phyloP scores from a whole-genome alignment of 2,113 vertebrate species.

The Datnioides undecimradiatus region DNA sequence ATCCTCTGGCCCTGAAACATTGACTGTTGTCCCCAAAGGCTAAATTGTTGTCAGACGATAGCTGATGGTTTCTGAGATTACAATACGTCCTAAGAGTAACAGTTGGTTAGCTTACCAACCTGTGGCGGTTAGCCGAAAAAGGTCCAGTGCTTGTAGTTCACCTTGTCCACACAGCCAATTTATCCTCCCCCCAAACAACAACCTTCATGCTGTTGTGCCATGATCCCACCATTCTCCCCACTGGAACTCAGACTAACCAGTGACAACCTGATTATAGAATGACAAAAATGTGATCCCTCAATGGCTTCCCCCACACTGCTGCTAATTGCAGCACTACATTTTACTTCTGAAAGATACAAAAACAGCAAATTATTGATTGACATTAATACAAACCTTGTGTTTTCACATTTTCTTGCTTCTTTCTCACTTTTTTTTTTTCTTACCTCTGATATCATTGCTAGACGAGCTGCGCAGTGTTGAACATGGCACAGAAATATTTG shows the following conservation, averaged over 20 bases:
- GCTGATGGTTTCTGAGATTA: too few relatives aligned
- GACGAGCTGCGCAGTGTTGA: not conserved
- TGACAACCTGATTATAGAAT: too few relatives aligned
- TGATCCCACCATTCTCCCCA: not conserved
- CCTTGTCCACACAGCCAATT: too few relatives aligned
- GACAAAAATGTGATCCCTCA: not conserved
- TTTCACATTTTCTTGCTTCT: not conserved
- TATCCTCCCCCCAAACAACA: too few relatives aligned
- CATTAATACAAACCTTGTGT: not conserved
- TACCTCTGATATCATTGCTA: not conserved
- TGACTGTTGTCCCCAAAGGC: too few relatives aligned
- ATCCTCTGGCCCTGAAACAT: too few relatives aligned
- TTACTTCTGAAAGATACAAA: not conserved
- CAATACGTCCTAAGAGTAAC: too few relatives aligned
- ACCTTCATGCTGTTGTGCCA: not conserved
- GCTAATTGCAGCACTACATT: not conserved
- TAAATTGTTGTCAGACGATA: too few relatives aligned
- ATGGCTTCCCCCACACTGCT: not conserved
- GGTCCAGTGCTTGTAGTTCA: too few relatives aligned
- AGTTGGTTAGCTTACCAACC: too few relatives aligned
- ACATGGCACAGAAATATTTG: not conserved
- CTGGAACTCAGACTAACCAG: too few relatives aligned
- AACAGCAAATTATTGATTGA: not conserved
- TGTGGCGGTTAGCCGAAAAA: too few relatives aligned
- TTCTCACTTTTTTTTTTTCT: not conserved